Evolutionary conservation across 2,797 vertebrate genomes (phyloP).

Genomic region (Gymnopithys bicolor): DNA sequence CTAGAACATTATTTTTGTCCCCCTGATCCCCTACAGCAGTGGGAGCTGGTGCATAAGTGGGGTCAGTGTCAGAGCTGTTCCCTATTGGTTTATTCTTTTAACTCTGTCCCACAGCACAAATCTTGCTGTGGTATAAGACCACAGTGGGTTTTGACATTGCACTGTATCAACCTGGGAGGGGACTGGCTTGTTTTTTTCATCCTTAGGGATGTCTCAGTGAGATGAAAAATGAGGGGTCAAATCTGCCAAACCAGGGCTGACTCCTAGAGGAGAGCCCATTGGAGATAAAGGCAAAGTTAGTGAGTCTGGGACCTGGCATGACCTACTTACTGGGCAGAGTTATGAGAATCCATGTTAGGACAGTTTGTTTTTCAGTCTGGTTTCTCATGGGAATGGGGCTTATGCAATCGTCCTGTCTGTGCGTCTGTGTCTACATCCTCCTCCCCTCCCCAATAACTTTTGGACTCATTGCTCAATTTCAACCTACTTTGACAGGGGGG

Average conservation of each 20-base stretch:
- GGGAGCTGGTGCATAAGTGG: neutral
- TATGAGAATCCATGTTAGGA: conserved; percentile 56
- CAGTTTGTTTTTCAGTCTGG: conserved; percentile 69
- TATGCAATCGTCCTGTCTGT: conserved; percentile 55
- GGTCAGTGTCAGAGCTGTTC: neutral
- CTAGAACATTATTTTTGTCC: neutral
- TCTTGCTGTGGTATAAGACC: neutral
- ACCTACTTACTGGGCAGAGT: conserved; percentile 51
- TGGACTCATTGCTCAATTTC: conserved; percentile 66
- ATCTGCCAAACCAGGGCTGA: neutral
- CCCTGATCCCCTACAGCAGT: neutral
- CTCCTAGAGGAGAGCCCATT: neutral
- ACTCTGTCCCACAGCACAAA: neutral
- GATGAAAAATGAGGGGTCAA: neutral
- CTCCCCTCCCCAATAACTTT: conserved; percentile 71
- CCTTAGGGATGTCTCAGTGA: neutral
- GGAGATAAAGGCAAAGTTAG: conserved; percentile 22
- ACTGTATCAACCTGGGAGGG: neutral
- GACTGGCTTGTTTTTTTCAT: neutral
- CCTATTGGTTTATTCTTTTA: neutral
- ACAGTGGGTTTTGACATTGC: neutral
- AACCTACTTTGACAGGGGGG: neutral
- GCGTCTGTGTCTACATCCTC: conserved; percentile 67
- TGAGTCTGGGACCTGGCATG: conserved; percentile 37
- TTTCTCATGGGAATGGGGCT: conserved; percentile 64